Percentiles rank a stretch among this genome's conserved stretches.
phyloP scores from a whole-genome alignment of 2,888 invertebrate species.

The Hymenopus coronatus region DNA sequence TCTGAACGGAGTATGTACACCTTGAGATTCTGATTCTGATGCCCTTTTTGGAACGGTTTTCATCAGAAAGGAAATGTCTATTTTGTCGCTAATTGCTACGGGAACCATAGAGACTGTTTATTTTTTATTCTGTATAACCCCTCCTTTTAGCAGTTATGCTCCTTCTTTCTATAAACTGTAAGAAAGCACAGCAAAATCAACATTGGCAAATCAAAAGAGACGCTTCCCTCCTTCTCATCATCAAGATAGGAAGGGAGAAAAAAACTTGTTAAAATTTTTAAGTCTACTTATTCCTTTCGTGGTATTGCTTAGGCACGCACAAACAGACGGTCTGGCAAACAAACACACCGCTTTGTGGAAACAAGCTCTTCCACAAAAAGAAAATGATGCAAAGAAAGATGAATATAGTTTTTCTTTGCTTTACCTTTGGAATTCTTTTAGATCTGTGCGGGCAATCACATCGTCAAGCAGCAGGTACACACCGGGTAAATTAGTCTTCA shows the following conservation, averaged over 20 bases:
- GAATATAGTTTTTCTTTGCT: not conserved
- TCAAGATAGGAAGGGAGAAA: not conserved
- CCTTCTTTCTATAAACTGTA: not conserved
- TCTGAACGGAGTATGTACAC: no score
- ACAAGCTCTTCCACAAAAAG: not conserved
- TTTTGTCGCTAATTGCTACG: not conserved
- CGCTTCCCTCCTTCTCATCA: not conserved
- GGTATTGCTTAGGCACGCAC: not conserved
- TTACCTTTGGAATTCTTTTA: not conserved
- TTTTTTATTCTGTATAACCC: not conserved
- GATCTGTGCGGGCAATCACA: no score
- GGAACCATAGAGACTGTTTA: not conserved
- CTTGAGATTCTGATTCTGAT: no score
- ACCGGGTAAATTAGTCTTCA: not conserved
- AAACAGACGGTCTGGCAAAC: not conserved
- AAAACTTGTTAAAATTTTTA: not conserved
- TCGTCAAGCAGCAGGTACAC: not conserved
- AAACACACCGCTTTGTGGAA: not conserved
- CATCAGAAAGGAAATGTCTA: not conserved
- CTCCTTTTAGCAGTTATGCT: not conserved
- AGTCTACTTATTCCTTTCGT: not conserved
- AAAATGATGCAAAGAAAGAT: not conserved
- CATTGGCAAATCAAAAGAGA: not conserved
- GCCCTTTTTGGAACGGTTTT: not conserved
- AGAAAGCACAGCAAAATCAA: not conserved